Evolutionary conservation across 2,797 vertebrate species (phyloP).

Genomic region (Microctenopoma steveboyesi): DNA sequence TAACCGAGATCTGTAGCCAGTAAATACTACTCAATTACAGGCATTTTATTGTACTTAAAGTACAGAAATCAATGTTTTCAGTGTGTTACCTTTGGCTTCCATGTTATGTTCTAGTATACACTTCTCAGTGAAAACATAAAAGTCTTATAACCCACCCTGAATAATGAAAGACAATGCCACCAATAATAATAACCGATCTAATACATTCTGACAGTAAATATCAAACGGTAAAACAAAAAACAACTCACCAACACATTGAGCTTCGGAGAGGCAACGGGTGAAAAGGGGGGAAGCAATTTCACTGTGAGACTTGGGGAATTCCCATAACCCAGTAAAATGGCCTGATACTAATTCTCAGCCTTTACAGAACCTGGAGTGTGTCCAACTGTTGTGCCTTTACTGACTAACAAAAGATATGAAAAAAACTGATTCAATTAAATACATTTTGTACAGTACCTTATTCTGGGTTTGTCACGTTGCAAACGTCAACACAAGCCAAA

Average conservation of each 20-base stretch:
- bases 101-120: conserved; percentile 4
- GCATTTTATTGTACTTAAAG: background rate
- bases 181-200: background rate
- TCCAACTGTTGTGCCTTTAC: conserved; percentile 66
- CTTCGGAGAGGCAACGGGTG: conserved; percentile 77
- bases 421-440: conserved; percentile 25
- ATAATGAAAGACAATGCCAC: conserved; percentile 1
- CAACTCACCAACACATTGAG: conserved; percentile 83
- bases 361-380: conserved; percentile 76
- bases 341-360: conserved; percentile 77
- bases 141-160: background rate
- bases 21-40: background rate
- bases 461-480: conserved; percentile 1
- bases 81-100: conserved; percentile 18
- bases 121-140: conserved; percentile 19
- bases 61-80: conserved; percentile 17
- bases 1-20: background rate
- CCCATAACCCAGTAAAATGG: conserved; percentile 82
- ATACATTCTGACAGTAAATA: conserved; percentile 20
- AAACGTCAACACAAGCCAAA: conserved; percentile 12
- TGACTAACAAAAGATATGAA: conserved; percentile 23
- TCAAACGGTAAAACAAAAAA: conserved; percentile 66
- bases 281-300: conserved; percentile 81
- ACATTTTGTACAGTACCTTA: conserved; percentile 1
- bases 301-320: conserved; percentile 84